These are phyloP conservation scores for Dasyurus viverrinus DNA, from an alignment of 2,113 vertebrate genomes.

Conservation along the genomic window DNA sequence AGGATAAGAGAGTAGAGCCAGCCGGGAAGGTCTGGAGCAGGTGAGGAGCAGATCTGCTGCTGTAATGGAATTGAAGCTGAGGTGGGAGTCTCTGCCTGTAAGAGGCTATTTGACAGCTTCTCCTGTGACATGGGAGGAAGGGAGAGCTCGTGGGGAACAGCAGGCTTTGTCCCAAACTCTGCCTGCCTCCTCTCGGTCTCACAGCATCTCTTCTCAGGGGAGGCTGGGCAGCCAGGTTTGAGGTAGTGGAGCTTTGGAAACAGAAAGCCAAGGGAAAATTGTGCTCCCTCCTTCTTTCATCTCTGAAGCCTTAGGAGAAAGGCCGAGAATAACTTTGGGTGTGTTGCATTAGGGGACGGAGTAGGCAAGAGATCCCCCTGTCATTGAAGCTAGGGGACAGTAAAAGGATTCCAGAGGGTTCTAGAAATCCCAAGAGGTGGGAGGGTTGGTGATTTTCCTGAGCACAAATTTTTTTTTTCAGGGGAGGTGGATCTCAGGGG, in stretches of 20 bases:
- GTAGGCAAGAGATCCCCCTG: slow-evolving; percentile 25
- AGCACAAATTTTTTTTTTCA: slow-evolving; percentile 19
- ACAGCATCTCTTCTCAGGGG: not conserved
- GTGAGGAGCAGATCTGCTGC: not conserved
- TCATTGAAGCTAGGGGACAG: slow-evolving; percentile 40
- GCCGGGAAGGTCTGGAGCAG: not conserved
- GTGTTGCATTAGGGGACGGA: not conserved
- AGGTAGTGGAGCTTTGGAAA: not conserved
- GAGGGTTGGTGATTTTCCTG: slow-evolving; percentile 1
- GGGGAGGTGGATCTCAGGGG: slow-evolving; percentile 39
- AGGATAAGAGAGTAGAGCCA: too few relatives aligned
- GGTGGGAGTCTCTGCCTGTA: not conserved
- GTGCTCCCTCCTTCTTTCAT: not conserved
- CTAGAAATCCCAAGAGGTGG: slow-evolving; percentile 30
- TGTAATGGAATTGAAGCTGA: not conserved
- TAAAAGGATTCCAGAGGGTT: slow-evolving; percentile 28
- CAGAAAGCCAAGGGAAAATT: not conserved
- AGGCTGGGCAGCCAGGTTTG: not conserved
- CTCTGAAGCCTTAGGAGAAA: not conserved
- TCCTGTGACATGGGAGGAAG: not conserved
- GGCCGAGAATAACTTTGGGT: not conserved
- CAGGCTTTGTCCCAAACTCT: not conserved
- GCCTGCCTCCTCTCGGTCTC: not conserved
- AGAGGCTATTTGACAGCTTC: too few relatives aligned
- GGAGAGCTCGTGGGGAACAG: not conserved